Conservation (phyloP, 1,140 invertebrate genomes). For the Drosophila micromelanica region DNA sequence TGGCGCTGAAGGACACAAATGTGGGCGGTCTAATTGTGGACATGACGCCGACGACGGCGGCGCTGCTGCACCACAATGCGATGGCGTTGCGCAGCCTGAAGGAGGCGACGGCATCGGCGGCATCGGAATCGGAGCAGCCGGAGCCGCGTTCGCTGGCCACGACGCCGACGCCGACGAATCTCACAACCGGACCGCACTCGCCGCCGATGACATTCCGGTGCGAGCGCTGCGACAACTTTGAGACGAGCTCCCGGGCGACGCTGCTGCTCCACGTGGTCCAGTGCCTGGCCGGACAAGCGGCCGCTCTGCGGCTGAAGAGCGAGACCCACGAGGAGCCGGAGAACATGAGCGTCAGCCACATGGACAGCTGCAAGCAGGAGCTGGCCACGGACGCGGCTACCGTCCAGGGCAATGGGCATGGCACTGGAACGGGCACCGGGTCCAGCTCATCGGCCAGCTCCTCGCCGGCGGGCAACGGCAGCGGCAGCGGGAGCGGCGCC, state of each 20-base stretch:
- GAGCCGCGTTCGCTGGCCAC: constrained; percentile 51
- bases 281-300: constrained; percentile 84
- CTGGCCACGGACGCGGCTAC: constrained; percentile 55
- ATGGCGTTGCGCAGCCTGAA: constrained; percentile 66
- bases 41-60: constrained; percentile 76
- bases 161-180: constrained; percentile 71
- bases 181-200: constrained; percentile 65
- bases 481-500: constrained; percentile 86
- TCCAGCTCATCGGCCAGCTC: constrained; percentile 82
- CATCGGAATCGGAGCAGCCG: constrained; percentile 64
- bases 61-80: constrained; percentile 72
- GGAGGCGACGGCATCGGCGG: constrained; percentile 47
- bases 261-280: constrained; percentile 87
- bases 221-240: constrained; percentile 89
- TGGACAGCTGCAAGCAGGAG: constrained; percentile 47
- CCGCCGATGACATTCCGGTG: constrained; percentile 86
- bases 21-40: constrained; percentile 69
- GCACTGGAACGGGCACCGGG: constrained; percentile 35
- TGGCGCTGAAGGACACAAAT: constrained; percentile 70
- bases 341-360: constrained; percentile 77
- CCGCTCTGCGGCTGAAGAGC: constrained; percentile 64
- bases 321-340: constrained; percentile 70
- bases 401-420: constrained; percentile 19
- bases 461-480: constrained; percentile 84
- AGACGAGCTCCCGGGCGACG: constrained; percentile 87